Percentiles rank a stretch among this genome's conserved stretches.
These are phyloP conservation scores for Noctua pronuba DNA, from an alignment of 2,888 invertebrate species.

Conservation along the genomic window DNA sequence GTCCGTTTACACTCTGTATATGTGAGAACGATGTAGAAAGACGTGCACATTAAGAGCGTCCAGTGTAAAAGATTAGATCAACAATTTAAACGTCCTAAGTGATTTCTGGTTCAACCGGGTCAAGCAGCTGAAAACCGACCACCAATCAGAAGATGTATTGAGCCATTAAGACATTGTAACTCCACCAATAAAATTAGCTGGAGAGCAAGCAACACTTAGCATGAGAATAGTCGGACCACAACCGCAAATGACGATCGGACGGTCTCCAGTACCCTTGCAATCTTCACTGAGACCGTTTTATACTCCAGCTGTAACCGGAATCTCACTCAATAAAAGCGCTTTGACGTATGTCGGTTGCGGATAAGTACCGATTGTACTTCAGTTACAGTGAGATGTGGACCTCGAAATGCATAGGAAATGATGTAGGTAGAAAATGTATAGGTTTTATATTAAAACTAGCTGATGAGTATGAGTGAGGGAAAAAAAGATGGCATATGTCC, in stretches of 20 bases:
- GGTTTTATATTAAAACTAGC: not conserved
- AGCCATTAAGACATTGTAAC: constrained; percentile 32
- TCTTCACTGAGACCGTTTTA: constrained; percentile 38
- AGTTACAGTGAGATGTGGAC: constrained; percentile 4
- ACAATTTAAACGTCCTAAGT: not conserved
- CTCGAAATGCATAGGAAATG: constrained; percentile 1
- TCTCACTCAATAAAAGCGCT: constrained; percentile 47
- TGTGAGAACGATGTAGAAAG: too few species aligned
- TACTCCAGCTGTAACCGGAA: constrained; percentile 45
- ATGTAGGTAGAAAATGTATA: too few species aligned
- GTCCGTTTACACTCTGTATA: too few species aligned
- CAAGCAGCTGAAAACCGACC: not conserved
- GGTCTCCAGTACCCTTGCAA: constrained; percentile 26
- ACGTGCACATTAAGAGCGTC: too few species aligned
- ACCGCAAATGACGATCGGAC: constrained; percentile 47
- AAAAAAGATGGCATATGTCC: too few species aligned
- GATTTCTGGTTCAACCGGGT: not conserved
- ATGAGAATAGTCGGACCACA: constrained; percentile 26
- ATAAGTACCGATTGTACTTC: constrained; percentile 44
- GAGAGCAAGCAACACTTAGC: constrained; percentile 23
- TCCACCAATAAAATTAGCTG: constrained; percentile 35
- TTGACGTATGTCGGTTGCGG: constrained; percentile 47
- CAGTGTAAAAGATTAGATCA: too few species aligned
- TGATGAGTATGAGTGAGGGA: too few species aligned
- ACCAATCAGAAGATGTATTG: not conserved